Base-by-base conservation (phyloP, 2,888 invertebrate genomes). In the Marronus borbonicus region DNA sequence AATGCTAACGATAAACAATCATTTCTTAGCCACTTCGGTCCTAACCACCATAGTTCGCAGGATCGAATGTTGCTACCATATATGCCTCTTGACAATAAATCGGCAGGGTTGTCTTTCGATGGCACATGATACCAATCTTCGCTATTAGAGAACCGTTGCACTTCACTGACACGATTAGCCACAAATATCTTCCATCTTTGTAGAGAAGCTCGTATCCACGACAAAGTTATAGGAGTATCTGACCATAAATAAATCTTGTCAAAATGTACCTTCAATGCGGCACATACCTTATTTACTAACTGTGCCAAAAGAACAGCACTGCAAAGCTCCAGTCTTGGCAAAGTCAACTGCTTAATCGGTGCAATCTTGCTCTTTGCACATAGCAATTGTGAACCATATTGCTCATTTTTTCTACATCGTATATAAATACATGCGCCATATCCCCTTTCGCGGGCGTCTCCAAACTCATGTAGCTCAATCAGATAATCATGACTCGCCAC, bases 81-180 rank as follows among this genome's bases (percentile, higher is more conserved):
- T 76, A 64, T 10, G 69, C 81, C 1, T 81, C 81, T 31, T 14
- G 14, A 14, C 2, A 10, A 0, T 50, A 10, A 50, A 50, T 14
- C 10, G 50, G 14, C 50, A 50, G 82, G 81, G 62, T 81, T 81
- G 7, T 81, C 74, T 7, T 58, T 10, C 8, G 80, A 76, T 10
- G 50, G 60, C 7, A 82, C 79, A 70, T 82, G 80, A 39, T 69
- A 8, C 80, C 83, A 83, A 31, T 80, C 44, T 1, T 50, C 50
- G 2, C 1, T 7, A 14, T 50, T 10, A 50, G 12, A 50, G 1
- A 12, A 50, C 5, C 10, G 10, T 7, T 50, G 50, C 14, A 83
- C 80, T 66, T 78, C 55, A 14, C 76, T 50, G 10, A 82, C 50
- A 10, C 12, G 50, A 14, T 50, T 50, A 12, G 10, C 50, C 50